Evolutionary conservation across 2,113 vertebrate species (phyloP).

Genomic region (Hylia prasina): DNA sequence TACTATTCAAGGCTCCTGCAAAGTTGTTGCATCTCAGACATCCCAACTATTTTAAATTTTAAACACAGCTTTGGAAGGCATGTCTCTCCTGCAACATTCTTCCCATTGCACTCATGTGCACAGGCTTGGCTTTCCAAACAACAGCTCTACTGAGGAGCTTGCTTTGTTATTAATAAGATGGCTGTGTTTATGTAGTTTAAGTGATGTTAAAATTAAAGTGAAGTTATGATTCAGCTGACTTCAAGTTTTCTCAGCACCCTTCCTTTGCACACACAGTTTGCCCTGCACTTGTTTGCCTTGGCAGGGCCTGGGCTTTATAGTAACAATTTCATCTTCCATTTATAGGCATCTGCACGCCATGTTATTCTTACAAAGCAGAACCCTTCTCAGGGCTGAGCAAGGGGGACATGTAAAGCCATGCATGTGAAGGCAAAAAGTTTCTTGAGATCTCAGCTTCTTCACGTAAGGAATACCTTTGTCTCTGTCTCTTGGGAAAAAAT

Average conservation of each 20-base stretch:
- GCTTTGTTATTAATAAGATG: conserved; percentile 54
- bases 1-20: not conserved
- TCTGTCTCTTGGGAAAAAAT: not conserved
- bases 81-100: conserved; percentile 31
- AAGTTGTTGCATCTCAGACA: conserved; percentile 15
- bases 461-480: conserved; percentile 11
- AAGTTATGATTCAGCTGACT: conserved; percentile 56
- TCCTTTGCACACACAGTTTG: conserved; percentile 42
- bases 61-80: conserved; percentile 44
- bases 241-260: conserved; percentile 46
- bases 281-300: conserved; percentile 73
- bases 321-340: conserved; percentile 74
- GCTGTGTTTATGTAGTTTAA: conserved; percentile 56
- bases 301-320: conserved; percentile 29
- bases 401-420: not conserved
- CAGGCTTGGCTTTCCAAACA: conserved; percentile 39
- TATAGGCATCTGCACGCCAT: conserved; percentile 69
- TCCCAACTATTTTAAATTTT: conserved; percentile 43
- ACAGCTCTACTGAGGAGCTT: not conserved
- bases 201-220: conserved; percentile 60
- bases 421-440: not conserved
- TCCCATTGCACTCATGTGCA: conserved; percentile 18
- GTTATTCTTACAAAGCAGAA: conserved; percentile 61
- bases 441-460: not conserved
- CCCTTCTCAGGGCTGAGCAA: conserved; percentile 6